Conservation (phyloP, 2,113 vertebrate species). For the Hucho hucho region DNA sequence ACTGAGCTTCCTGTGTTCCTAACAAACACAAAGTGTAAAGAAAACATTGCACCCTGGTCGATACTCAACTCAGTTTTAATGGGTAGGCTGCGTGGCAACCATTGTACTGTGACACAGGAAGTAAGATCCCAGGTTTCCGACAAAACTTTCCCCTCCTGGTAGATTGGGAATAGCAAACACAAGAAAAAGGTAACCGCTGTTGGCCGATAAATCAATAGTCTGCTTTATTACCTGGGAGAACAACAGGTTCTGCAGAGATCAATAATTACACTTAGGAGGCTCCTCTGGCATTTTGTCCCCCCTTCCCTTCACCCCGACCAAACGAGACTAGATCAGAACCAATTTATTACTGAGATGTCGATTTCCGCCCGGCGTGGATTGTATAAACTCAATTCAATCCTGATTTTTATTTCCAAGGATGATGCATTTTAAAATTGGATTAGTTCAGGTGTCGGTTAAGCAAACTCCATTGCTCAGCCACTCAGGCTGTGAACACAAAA, state of each 20-base stretch:
- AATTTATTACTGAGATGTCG: slow-evolving; percentile 63
- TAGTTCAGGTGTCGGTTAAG: slow-evolving; percentile 42
- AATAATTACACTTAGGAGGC: slow-evolving; percentile 55
- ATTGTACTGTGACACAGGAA: slow-evolving; percentile 17
- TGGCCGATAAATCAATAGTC: slow-evolving; percentile 75
- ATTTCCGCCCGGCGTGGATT: slow-evolving; percentile 63
- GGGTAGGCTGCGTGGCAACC: slow-evolving; percentile 10
- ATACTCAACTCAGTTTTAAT: slow-evolving; percentile 1
- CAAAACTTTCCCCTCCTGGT: slow-evolving; percentile 52
- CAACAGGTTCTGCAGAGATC: slow-evolving; percentile 72
- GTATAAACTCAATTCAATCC: slow-evolving; percentile 65
- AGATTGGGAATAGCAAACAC: slow-evolving; percentile 51
- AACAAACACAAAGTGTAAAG: no score
- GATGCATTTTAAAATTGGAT: slow-evolving; percentile 58
- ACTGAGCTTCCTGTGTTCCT: no score
- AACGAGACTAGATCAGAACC: slow-evolving; percentile 55
- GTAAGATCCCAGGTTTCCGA: slow-evolving; percentile 27
- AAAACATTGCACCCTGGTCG: no score
- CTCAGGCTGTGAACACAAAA: slow-evolving; percentile 24
- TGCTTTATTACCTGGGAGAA: slow-evolving; percentile 78
- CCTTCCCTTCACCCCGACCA: background rate
- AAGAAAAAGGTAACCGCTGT: slow-evolving; percentile 66
- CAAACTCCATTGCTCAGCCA: slow-evolving; percentile 55
- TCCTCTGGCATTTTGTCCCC: slow-evolving; percentile 60
- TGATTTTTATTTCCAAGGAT: slow-evolving; percentile 62